phyloP scores from a whole-genome alignment of 2,888 invertebrate species.

The Allygus modestus region DNA sequence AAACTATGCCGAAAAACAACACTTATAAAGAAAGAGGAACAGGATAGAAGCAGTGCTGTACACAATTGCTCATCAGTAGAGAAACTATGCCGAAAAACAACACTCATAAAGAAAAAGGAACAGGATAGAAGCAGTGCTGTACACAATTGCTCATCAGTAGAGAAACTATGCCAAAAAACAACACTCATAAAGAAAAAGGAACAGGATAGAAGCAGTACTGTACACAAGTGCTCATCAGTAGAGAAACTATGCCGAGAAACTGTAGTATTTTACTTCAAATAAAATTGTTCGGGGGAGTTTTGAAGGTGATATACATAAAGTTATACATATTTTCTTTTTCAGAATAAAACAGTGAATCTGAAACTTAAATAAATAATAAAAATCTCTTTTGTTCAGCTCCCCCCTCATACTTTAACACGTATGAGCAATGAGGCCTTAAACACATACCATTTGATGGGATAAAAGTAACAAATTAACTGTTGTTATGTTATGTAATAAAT shows the following conservation, averaged over 20 bases:
- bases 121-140: slow-evolving; percentile 6
- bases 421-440: no score
- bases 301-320: neutral
- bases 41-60: no score
- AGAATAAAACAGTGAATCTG: neutral
- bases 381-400: slow-evolving; percentile 5
- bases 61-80: no score
- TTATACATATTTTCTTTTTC: slow-evolving; percentile 31
- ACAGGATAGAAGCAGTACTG: slow-evolving; percentile 12
- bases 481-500: no score
- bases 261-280: neutral
- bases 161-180: neutral
- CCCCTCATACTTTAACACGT: no score
- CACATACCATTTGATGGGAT: no score
- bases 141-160: no score
- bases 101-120: neutral
- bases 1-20: no score
- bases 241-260: neutral
- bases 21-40: no score
- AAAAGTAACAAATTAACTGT: no score
- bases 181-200: neutral
- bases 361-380: neutral
- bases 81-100: no score
- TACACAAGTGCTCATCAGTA: neutral
- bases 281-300: neutral